phyloP scores from a whole-genome alignment of 2,888 invertebrate species.

The Mongoloraphidia duomilia region DNA sequence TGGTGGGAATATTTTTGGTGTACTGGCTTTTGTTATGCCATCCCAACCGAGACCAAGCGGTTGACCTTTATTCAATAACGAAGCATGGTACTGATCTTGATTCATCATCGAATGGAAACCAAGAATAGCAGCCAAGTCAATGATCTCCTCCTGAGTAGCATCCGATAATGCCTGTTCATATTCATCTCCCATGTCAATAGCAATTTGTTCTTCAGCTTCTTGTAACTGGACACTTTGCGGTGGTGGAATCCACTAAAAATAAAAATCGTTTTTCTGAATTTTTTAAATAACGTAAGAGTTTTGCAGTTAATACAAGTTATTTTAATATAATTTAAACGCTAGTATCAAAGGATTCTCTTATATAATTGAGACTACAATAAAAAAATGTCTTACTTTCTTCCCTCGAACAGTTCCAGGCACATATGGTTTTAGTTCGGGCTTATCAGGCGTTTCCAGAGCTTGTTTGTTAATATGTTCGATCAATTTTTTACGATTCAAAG shows the following conservation, averaged over 20 bases:
- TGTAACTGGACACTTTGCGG: constrained; percentile 54
- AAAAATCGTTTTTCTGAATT: neutral
- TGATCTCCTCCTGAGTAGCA: constrained; percentile 92
- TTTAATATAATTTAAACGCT: neutral
- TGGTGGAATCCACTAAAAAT: constrained; percentile 66
- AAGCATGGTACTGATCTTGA: constrained; percentile 98
- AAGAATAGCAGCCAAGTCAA: constrained; percentile 94
- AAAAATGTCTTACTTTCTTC: constrained; percentile 50
- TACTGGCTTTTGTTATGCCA: constrained; percentile 87
- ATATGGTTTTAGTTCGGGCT: constrained; percentile 89
- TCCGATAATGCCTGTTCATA: constrained; percentile 78
- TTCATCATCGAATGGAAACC: constrained; percentile 99
- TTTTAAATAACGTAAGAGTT: too few species aligned
- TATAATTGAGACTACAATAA: neutral
- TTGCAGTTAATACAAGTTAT: too few species aligned
- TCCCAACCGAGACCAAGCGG: constrained; percentile 85
- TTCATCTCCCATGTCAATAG: constrained; percentile 86
- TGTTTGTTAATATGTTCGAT: constrained; percentile 96
- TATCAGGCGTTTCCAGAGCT: constrained; percentile 94
- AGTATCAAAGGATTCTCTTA: neutral
- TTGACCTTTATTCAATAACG: constrained; percentile 81
- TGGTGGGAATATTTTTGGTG: constrained; percentile 78
- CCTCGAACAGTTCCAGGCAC: constrained; percentile 83
- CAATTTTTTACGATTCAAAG: constrained; percentile 84
- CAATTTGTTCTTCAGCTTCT: constrained; percentile 81